Evolutionary conservation across 2,888 invertebrate genomes (phyloP).

Genomic region (Hydrotaea diabolus): DNA sequence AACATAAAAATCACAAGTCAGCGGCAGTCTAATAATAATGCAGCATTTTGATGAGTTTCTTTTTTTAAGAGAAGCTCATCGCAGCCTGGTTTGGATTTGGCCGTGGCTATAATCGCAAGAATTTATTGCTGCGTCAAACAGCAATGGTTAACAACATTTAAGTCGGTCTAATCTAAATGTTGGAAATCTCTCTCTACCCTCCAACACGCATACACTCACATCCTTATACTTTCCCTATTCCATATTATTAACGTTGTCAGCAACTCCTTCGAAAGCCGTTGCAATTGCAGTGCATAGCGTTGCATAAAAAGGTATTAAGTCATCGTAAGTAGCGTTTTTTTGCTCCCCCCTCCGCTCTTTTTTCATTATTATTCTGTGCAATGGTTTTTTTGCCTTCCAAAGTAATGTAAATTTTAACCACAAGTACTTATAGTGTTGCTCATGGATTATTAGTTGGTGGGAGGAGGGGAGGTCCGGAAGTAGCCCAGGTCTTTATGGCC

Average conservation of each 20-base stretch:
- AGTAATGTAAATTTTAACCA: constrained; percentile 61
- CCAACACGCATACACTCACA: not conserved
- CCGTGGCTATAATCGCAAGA: constrained; percentile 42
- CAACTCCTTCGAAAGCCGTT: not conserved
- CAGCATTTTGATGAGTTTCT: constrained; percentile 59
- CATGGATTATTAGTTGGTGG: not conserved
- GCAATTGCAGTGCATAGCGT: constrained; percentile 10
- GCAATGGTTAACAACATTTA: constrained; percentile 55
- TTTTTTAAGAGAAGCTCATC: not conserved
- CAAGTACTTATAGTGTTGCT: constrained; percentile 58
- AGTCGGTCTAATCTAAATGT: constrained; percentile 62
- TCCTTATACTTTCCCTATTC: no score
- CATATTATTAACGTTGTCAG: not conserved
- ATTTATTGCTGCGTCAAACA: constrained; percentile 52
- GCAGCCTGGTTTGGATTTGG: not conserved
- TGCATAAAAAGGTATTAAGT: constrained; percentile 63
- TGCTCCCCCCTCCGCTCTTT: not conserved
- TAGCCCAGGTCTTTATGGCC: constrained; percentile 31
- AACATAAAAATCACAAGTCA: not conserved
- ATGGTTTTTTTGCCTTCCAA: not conserved
- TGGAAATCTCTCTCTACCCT: constrained; percentile 30
- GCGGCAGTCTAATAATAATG: constrained; percentile 46
- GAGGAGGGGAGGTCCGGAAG: constrained; percentile 37
- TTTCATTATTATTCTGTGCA: constrained; percentile 22
- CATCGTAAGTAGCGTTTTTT: constrained; percentile 36